These are phyloP conservation scores for Troides helena DNA, from an alignment of 2,888 invertebrate genomes.

Conservation along the genomic window DNA sequence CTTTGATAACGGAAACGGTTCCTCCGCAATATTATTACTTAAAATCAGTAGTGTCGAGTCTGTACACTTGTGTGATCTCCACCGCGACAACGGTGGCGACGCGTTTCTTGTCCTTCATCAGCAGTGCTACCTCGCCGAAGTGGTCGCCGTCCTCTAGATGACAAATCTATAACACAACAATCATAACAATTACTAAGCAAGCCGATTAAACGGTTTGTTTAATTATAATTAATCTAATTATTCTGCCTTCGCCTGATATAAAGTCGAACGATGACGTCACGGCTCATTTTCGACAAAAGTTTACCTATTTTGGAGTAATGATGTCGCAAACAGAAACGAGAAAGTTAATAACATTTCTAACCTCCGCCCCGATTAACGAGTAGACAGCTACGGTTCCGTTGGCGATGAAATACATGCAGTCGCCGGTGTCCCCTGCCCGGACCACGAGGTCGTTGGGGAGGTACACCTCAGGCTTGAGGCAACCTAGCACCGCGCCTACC, in stretches of 20 bases:
- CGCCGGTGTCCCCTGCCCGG: slow-evolving; percentile 78
- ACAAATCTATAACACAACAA: slow-evolving; percentile 50
- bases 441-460: slow-evolving; percentile 81
- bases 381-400: slow-evolving; percentile 82
- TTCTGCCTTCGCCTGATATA: background rate
- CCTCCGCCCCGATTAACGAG: slow-evolving; percentile 82
- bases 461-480: slow-evolving; percentile 79
- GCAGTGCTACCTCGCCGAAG: slow-evolving; percentile 82
- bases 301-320: too few species aligned
- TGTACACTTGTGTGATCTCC: slow-evolving; percentile 82
- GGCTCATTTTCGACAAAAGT: too few species aligned
- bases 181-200: background rate
- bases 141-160: slow-evolving; percentile 82
- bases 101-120: slow-evolving; percentile 78
- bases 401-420: slow-evolving; percentile 83
- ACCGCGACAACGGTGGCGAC: slow-evolving; percentile 81
- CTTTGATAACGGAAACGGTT: background rate
- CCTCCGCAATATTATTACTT: slow-evolving; percentile 39
- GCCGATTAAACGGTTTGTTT: background rate
- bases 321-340: too few species aligned
- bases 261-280: background rate
- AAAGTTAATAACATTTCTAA: slow-evolving; percentile 37
- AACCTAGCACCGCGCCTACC: slow-evolving; percentile 75
- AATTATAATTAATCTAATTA: background rate
- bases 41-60: slow-evolving; percentile 78